Evolutionary conservation across 2,797 vertebrate species (phyloP).

Genomic region (Neostethus bicornis): DNA sequence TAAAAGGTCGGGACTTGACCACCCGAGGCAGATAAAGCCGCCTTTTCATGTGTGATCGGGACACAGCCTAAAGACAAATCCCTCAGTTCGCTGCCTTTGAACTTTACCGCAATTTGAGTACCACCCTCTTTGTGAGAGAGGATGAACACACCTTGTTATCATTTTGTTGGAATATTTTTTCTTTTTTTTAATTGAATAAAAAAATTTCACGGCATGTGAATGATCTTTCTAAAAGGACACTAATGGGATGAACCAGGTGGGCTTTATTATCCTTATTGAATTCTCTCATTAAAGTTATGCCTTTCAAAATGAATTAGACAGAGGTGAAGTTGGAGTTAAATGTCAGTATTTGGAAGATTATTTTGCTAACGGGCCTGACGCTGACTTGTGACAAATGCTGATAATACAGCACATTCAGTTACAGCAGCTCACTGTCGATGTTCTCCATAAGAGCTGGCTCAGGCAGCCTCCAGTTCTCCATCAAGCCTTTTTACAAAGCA

Average conservation of each 20-base stretch:
- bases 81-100: constrained; percentile 69
- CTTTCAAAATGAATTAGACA: constrained; percentile 13
- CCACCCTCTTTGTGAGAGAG: constrained; percentile 15
- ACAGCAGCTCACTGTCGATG: constrained; percentile 22
- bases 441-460: constrained; percentile 23
- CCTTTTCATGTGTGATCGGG: constrained; percentile 78
- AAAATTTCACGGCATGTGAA: constrained; percentile 23
- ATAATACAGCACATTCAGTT: constrained; percentile 29
- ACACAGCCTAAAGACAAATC: constrained; percentile 68
- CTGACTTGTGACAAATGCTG: constrained; percentile 15
- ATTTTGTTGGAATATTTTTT: constrained; percentile 23
- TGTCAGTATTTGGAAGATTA: constrained; percentile 20
- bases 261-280: constrained; percentile 34
- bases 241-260: constrained; percentile 52
- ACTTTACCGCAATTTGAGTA: constrained; percentile 47
- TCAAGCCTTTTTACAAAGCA: constrained; percentile 59
- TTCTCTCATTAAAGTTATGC: constrained; percentile 16
- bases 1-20: constrained; percentile 74
- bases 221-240: constrained; percentile 21
- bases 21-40: constrained; percentile 76
- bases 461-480: constrained; percentile 42
- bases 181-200: constrained; percentile 20
- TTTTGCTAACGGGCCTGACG: constrained; percentile 16
- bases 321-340: constrained; percentile 17
- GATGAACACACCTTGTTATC: constrained; percentile 34